Base-by-base conservation (phyloP, 2,113 vertebrate species). In the Eptesicus fuscus region DNA sequence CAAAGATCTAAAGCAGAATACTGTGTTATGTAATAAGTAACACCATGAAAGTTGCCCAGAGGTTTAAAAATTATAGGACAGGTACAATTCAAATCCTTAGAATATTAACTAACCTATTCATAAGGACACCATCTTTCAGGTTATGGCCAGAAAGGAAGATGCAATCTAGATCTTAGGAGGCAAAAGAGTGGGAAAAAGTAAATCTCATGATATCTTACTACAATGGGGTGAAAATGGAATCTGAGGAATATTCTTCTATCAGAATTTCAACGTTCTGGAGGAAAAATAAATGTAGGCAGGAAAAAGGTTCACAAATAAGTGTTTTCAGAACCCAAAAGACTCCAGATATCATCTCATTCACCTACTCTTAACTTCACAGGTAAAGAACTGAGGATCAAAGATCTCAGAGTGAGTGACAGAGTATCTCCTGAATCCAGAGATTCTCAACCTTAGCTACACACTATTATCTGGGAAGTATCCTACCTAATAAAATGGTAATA, bases 351-450 rank as follows among this genome's bases (percentile, higher is more conserved):
- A 49, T 30, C 37, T 92, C 30, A 44, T 53, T 90, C 78, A 67
- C 28, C 37, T 42, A 37, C 11, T 59, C 67, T 32, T 67, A 92
- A 61, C 8, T 80, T 89, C 78, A 93, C 40, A 80, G 23, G 69
- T 61, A 69, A 90, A 90, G 65, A 80, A 94, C 47, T 83, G 32
- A 84, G 51, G 59, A n/a, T 87, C n/a, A 90, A 93, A 96, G 49
- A 18, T 69, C 82, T 87, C 47, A 80, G 22, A 70, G 16, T 89
- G 8, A 91, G 8, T 44, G 51, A 91, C 20, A 93, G 69, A 88
- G 14, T 2, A 32, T 76, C 42, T 74, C 37, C 37, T 37, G 30
- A 97, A 88, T 35, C 35, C 17, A 87, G 63, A 83, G 44, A 25
- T 70, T 90, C 59, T 82, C 77, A 94, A 65, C 8, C 13, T 17